Base-by-base conservation (phyloP, 1,140 invertebrate species). In the Rhysida immarginata region DNA sequence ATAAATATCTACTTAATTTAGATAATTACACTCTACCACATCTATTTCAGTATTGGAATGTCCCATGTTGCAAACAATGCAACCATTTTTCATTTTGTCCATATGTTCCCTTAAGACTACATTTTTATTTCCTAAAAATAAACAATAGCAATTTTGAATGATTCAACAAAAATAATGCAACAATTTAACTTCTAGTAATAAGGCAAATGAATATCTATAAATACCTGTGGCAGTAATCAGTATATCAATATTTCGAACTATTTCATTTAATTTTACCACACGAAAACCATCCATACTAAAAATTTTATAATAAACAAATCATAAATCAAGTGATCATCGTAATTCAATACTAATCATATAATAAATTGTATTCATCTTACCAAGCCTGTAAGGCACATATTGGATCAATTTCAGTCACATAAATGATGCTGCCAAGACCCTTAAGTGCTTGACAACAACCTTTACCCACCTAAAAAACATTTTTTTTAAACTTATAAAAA, bases 11-110 rank as follows among this genome's bases (percentile, higher is more conserved):
- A n/a, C n/a, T n/a, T n/a, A n/a, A n/a, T n/a, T n/a, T n/a, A n/a
- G n/a, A n/a, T n/a, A n/a, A 35, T 35, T 35, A 35, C 16, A 35
- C 44, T 72, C n/a, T 76, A 88, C 86, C 59, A 96, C 88, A 77
- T 96, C 94, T 62, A 97, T 93, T 78, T 97, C 94, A 18, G 91
- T 96, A 72, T 97, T 96, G 51, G 90, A 95, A 73, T 96, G 93
- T 0, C 93, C 93, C 91, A 97, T 97, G 73, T 96, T 96, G 72
- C 92, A 96, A 0, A 97, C 81, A 55, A 96, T 88, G 68, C 91
- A 94, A 48, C 92, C 92, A 66, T 87, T 94, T 75, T 95, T 95
- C 86, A 96, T 89, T 64, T 91, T 83, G 72, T 96, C 92, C 87
- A 96, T 91, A 66, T 95, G 88, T 62, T 93, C 87, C 14, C 92